These are phyloP conservation scores for Branchipolynoe longqiensis DNA, from an alignment of 2,888 invertebrate species.

Conservation along the genomic window DNA sequence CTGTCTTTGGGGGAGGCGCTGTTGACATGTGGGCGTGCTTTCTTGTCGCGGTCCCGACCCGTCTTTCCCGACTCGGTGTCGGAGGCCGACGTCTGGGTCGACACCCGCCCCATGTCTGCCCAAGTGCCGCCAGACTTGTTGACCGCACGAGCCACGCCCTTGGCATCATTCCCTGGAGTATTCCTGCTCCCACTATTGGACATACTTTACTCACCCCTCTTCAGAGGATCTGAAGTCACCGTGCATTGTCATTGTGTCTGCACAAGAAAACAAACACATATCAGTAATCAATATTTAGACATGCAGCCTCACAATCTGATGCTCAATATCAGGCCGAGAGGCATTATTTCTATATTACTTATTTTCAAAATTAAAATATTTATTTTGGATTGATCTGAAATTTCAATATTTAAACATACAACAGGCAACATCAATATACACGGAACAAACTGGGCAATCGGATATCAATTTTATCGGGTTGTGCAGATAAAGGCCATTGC, in stretches of 20 bases:
- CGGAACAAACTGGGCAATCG: too few relatives aligned
- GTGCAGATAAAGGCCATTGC: too few relatives aligned
- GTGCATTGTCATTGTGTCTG: not conserved
- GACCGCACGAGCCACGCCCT: not conserved
- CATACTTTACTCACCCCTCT: not conserved
- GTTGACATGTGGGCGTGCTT: not conserved
- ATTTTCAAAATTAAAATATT: too few relatives aligned
- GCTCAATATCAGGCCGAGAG: too few relatives aligned
- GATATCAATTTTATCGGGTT: too few relatives aligned
- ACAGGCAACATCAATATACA: too few relatives aligned
- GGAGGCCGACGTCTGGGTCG: not conserved
- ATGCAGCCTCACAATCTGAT: too few relatives aligned
- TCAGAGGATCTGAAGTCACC: not conserved
- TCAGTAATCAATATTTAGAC: too few relatives aligned
- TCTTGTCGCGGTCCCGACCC: not conserved
- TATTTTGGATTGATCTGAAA: too few relatives aligned
- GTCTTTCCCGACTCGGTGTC: conserved; percentile 27
- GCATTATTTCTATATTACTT: too few relatives aligned
- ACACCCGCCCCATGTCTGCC: not conserved
- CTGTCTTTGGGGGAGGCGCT: conserved; percentile 29
- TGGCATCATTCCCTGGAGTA: not conserved
- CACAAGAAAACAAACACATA: not conserved
- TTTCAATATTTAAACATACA: too few relatives aligned
- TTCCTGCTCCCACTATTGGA: conserved; percentile 23
- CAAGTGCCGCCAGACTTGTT: not conserved